phyloP scores from a whole-genome alignment of 1,140 invertebrate species.

The Rhizoglyphus robini region DNA sequence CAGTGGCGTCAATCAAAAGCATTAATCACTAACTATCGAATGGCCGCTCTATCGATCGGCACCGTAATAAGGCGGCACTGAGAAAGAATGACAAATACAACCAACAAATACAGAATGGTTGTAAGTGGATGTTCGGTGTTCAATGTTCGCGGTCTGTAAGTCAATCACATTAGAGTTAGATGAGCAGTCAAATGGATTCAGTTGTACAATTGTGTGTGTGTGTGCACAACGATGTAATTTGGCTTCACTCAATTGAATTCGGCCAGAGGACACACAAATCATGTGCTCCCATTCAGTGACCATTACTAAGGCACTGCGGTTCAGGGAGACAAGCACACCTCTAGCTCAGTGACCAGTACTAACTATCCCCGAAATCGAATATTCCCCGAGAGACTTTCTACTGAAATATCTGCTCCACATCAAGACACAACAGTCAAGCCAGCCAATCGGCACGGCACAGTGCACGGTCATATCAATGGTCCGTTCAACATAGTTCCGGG shows the following conservation, averaged over 20 bases:
- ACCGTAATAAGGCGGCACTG: background rate
- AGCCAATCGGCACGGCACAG: background rate
- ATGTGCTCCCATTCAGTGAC: background rate
- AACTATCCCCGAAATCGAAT: background rate
- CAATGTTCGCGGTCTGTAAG: background rate
- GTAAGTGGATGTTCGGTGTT: constrained; percentile 11
- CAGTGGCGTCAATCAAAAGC: background rate
- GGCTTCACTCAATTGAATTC: background rate
- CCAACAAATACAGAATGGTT: too few relatives aligned
- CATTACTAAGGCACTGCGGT: background rate
- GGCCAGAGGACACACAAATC: background rate
- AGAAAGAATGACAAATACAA: background rate
- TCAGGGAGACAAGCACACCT: background rate
- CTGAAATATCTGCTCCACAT: too few relatives aligned
- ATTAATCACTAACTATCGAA: constrained; percentile 8
- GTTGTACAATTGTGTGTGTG: too few relatives aligned
- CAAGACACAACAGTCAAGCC: too few relatives aligned
- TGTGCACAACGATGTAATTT: too few relatives aligned
- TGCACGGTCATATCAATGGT: too few relatives aligned
- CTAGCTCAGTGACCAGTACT: background rate
- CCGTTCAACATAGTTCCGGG: too few relatives aligned
- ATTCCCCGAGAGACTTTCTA: too few relatives aligned
- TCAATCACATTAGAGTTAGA: constrained; percentile 8
- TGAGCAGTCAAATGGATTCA: background rate
- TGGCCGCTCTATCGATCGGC: background rate